Base-by-base conservation (phyloP, 2,113 vertebrate genomes). In the Limnothrissa miodon region DNA sequence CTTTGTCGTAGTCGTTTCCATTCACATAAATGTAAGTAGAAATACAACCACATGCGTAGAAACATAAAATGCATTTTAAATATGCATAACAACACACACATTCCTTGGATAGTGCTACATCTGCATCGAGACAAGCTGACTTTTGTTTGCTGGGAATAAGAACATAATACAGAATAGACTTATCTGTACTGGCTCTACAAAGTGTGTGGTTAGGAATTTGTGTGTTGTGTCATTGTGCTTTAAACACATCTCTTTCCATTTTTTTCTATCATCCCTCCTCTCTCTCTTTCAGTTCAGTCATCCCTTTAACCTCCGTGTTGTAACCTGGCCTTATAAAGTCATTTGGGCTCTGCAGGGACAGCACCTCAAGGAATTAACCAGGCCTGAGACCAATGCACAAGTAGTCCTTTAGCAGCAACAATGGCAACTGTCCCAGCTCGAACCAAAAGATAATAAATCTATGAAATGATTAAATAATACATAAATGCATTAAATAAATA, bases 301-400 rank as follows among this genome's bases (percentile, higher is more conserved):
- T 33, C 59, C n/a, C 59, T 33, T 66, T 25, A 10, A n/a, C 59
- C n/a, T 66, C 59, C 33, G 59, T 36, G 0, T 29, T 29, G 66
- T 36, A 74, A 74, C 66, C 66, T 10, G 4, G 15, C 66, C 66
- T 74, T 74, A 74, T 74, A 74, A 36, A 74, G 66, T 74, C 66
- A 74, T 36, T 29, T 36, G 3, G 33, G 10, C 66, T 36, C 66
- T 33, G 29, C 66, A 36, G 66, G 66, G 66, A 15, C 29, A 33
- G 1, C 4, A 11, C 66, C 33, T 74, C 66, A 74, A 21, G 19
- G 51, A 56, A 56, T 56, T 21, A 56, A 56, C 7, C 51, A 56
- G 51, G 19, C 19, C 19, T 21, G 21, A 56, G 21, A 56, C 51
- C 19, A 56, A 21, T 66, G 25, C 10, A 66, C 25, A 15, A 33